These are phyloP conservation scores for Ambastaia sidthimunki DNA, from an alignment of 2,797 vertebrate species.

Conservation along the genomic window DNA sequence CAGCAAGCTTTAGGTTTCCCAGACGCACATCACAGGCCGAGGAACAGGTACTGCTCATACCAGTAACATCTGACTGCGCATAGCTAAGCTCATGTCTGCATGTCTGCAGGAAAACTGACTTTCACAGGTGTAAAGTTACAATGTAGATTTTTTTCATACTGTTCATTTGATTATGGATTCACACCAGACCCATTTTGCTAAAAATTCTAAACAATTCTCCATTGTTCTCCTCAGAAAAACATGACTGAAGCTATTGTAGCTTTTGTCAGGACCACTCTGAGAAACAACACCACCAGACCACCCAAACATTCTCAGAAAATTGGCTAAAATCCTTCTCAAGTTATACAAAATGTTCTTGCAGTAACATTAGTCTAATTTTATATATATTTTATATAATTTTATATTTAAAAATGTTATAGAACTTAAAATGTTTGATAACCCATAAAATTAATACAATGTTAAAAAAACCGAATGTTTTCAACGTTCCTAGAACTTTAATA, in stretches of 20 bases:
- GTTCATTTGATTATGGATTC: constrained; percentile 1
- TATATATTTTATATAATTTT: too few species aligned
- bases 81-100: constrained; percentile 24
- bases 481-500: too few species aligned
- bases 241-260: not conserved
- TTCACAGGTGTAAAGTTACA: constrained; percentile 9
- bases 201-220: not conserved
- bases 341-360: too few species aligned
- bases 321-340: too few species aligned
- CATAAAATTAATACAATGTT: too few species aligned
- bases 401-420: too few species aligned
- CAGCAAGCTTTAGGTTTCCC: constrained; percentile 30
- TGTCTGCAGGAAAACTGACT: constrained; percentile 6
- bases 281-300: too few species aligned
- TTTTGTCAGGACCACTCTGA: too few species aligned
- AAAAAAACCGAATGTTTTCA: too few species aligned
- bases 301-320: too few species aligned
- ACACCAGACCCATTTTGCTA: not conserved
- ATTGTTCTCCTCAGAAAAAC: not conserved
- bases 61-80: constrained; percentile 12
- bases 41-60: constrained; percentile 30
- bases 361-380: too few species aligned
- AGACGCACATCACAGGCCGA: constrained; percentile 42
- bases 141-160: not conserved
- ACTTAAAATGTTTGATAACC: too few species aligned